Evolutionary conservation across 1,140 invertebrate species (phyloP).

Genomic region (Tetramorium parvispinum): DNA sequence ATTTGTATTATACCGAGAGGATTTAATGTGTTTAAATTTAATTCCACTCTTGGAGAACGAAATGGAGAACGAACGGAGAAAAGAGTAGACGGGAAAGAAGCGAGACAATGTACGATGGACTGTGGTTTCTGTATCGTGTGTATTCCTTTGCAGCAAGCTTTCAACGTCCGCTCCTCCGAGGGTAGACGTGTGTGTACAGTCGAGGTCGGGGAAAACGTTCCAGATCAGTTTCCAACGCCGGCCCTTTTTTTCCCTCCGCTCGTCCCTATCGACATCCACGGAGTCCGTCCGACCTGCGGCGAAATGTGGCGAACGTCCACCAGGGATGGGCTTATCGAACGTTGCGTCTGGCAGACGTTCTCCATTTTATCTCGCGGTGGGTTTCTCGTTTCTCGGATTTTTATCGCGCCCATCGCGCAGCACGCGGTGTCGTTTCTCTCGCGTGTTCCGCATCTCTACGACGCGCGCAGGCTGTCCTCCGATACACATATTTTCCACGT

Average conservation of each 20-base stretch:
- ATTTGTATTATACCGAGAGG: neutral
- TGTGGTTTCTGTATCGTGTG: constrained; percentile 24
- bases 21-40: constrained; percentile 19
- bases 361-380: constrained; percentile 50
- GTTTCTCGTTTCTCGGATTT: constrained; percentile 50
- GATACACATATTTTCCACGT: constrained; percentile 12
- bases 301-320: constrained; percentile 51
- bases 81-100: neutral
- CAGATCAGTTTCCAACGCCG: constrained; percentile 53
- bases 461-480: neutral
- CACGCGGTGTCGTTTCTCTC: constrained; percentile 43
- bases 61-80: constrained; percentile 4
- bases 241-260: neutral
- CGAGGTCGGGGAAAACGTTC: constrained; percentile 25
- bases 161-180: constrained; percentile 32
- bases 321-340: constrained; percentile 49
- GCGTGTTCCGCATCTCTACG: neutral
- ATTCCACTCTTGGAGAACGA: constrained; percentile 21
- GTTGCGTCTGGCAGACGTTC: constrained; percentile 30
- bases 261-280: constrained; percentile 45
- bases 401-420: constrained; percentile 14
- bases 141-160: constrained; percentile 25
- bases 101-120: constrained; percentile 20
- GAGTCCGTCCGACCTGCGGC: constrained; percentile 24
- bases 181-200: neutral